phyloP scores from a whole-genome alignment of 2,797 vertebrate species.

The Sebastes alutus region DNA sequence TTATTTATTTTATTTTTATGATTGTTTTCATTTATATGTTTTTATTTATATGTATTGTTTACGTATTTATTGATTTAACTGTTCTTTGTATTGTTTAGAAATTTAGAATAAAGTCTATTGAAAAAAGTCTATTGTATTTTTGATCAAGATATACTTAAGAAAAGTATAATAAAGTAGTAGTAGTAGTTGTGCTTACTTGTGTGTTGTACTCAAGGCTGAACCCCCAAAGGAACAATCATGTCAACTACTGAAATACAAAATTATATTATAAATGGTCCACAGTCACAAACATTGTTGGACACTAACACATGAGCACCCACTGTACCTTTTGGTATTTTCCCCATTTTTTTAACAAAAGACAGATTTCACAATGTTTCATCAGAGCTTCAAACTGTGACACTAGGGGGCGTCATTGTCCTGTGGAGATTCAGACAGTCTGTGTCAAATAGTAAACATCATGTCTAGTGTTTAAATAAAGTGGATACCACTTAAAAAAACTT shows the following conservation, averaged over 20 bases:
- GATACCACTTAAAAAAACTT: background rate
- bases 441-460: background rate
- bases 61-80: too few relatives aligned
- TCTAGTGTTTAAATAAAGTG: background rate
- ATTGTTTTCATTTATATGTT: too few relatives aligned
- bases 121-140: background rate
- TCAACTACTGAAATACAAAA: background rate
- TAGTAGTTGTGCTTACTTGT: too few relatives aligned
- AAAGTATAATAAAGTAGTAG: too few relatives aligned
- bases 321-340: background rate
- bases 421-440: background rate
- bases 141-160: too few relatives aligned
- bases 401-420: conserved; percentile 44
- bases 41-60: too few relatives aligned
- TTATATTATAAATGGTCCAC: background rate
- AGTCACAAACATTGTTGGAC: background rate
- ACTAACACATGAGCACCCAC: background rate
- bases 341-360: background rate
- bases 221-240: background rate
- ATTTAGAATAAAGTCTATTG: too few relatives aligned
- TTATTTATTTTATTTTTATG: too few relatives aligned
- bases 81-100: too few relatives aligned
- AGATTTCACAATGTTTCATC: background rate
- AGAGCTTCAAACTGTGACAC: conserved; percentile 20
- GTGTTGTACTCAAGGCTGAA: too few relatives aligned